Evolutionary conservation across 2,797 vertebrate genomes (phyloP), one percentile per base, ranked within the genome.

Genomic region (Gobionotothen gibberifrons): DNA sequence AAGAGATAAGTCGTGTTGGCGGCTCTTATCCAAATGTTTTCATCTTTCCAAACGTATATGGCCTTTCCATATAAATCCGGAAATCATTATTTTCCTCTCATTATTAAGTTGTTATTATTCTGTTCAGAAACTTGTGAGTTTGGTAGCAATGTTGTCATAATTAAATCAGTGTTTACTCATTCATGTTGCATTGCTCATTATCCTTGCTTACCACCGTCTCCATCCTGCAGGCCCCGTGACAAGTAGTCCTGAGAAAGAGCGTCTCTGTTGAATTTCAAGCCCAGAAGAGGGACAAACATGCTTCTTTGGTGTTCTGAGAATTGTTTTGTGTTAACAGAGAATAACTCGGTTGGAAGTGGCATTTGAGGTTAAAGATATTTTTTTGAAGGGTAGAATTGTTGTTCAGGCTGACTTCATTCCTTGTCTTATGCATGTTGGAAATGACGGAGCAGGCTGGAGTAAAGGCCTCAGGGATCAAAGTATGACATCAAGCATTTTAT

Each of bases 221-320:
- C 74, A 19, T 82, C 43, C 57, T 55, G 9, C 46, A 74, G 60
- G 64, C 60, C 84, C 12, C 15, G 11, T 90, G 90, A 92, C 62
- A 56, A 69, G 46, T 12, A 17, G 21, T 14, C 16, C 62, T 47
- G 39, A 84, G 59, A 91, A 74, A 78, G 70, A 71, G 42, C 57
- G 10, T 77, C 73, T 89, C n/a, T 86, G 58, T 78, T 68, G 67
- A 58, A 86, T 81, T 85, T 81, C 59, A 84, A 39, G 51, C 65
- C 61, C 9, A 9, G 40, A 79, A 48, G 56, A 57, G 17, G 5
- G 67, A 72, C 26, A 60, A 69, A 39, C 32, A 4, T 5, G 19
- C 29, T 54, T 60, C 26, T 68, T 69, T 21, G 29, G 43, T 40
- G 19, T 74, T 56, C 44, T 48, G 52, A 72, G 56, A 1, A 74